Evolutionary conservation across 2,797 vertebrate genomes (phyloP).

Genomic region (Tenualosa ilisha): DNA sequence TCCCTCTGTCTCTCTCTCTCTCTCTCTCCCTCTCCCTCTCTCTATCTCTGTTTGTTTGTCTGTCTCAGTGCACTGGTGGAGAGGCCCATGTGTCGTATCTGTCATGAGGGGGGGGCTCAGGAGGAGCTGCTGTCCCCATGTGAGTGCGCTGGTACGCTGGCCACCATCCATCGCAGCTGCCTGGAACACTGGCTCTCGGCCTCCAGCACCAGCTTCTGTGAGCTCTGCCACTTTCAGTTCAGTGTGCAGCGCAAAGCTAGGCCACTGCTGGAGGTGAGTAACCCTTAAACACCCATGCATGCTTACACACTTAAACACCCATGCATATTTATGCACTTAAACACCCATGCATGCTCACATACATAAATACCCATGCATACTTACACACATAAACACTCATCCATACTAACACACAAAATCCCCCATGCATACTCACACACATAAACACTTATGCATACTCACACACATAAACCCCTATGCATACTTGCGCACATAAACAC

Average conservation of each 20-base stretch:
- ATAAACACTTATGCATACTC: neutral
- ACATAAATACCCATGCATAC: no score
- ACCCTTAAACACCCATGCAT: no score
- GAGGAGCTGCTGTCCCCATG: constrained; percentile 86
- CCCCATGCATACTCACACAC: no score
- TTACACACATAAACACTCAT: no score
- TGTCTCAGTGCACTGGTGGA: constrained; percentile 72
- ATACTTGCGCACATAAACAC: no score
- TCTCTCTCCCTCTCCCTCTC: neutral
- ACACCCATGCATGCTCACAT: no score
- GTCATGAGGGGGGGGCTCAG: constrained; percentile 82
- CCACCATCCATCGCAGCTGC: constrained; percentile 86
- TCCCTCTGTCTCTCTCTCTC: no score
- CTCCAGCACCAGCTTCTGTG: constrained; percentile 86
- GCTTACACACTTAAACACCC: no score
- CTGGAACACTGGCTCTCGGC: constrained; percentile 86
- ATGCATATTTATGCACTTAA: no score
- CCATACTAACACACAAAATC: no score
- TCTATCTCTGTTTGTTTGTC: neutral
- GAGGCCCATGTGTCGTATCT: constrained; percentile 81
- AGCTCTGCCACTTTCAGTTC: constrained; percentile 89
- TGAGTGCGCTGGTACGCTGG: constrained; percentile 81
- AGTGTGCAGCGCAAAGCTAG: constrained; percentile 82
- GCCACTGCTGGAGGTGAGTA: constrained; percentile 78
- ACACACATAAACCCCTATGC: neutral